Evolutionary conservation across 2,797 vertebrate genomes (phyloP), one percentile per base, ranked within the genome.

Genomic region (Synaphobranchus kaupii): DNA sequence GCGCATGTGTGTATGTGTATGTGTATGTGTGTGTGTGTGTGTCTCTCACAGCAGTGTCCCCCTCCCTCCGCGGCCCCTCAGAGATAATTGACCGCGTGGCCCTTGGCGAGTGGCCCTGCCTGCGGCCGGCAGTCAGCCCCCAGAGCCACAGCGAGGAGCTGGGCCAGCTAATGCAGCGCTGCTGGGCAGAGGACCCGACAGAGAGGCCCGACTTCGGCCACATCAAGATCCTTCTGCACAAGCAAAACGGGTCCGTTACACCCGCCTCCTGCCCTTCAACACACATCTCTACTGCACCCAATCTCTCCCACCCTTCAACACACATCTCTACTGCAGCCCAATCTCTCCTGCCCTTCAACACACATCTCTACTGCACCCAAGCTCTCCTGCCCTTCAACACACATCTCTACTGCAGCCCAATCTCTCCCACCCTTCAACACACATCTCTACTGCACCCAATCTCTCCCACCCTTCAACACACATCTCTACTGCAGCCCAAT

Each of bases 121-220:
- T 98, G 86, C 94, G 98, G 4, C 98, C 98, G 0, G 94, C 94
- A 0, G 31, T 95, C 1, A 96, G 95, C 89, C 91, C 96, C 0
- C 96, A 97, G 89, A 92, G 91, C 2, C 97, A 97, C 92, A 94
- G 96, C 54, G 97, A 98, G 25, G 98, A 98, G 89, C 94, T 99
- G 93, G 97, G 97, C 0, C 95, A 95, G 89, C 96, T 99, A 86
- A 99, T 99, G 98, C 97, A 97, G 94, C 95, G 96, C 80, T 99
- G 98, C 93, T 99, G 98, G 98, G 97, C 98, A 0, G 98, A 99
- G 91, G 98, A 99, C 56, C 89, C 96, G 0, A 94, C 96, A 0
- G 98, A 99, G 90, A 95, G 98, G 76, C 98, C 97, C 0, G 97
- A 98, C 91, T 99, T 99, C 93, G 96, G 95, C 93, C 97, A 99